These are phyloP conservation scores for Alentia gelatinosa DNA, from an alignment of 2,888 invertebrate genomes.

Conservation along the genomic window DNA sequence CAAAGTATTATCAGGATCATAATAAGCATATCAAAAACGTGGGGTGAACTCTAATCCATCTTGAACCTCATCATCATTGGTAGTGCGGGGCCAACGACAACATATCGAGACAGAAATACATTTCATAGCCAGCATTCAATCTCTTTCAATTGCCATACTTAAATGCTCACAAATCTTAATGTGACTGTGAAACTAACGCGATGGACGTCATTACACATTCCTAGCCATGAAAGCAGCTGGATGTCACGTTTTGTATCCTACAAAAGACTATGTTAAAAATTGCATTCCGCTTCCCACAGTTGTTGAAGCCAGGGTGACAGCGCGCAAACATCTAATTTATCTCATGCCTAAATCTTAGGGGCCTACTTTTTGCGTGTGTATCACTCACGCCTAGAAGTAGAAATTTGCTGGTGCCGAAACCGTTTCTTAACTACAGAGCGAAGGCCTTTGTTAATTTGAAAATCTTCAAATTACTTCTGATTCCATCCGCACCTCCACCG, in stretches of 20 bases:
- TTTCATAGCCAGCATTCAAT: neutral
- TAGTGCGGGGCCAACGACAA: too few species aligned
- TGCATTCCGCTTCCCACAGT: neutral
- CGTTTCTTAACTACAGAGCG: constrained; percentile 10
- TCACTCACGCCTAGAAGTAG: neutral
- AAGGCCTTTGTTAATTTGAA: neutral
- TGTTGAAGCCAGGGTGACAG: neutral
- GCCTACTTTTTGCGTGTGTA: neutral
- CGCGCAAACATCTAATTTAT: neutral
- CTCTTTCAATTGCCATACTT: neutral
- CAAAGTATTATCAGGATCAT: too few species aligned
- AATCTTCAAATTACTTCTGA: constrained; percentile 3
- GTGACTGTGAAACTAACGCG: neutral
- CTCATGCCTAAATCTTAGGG: neutral
- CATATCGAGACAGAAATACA: neutral
- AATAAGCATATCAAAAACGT: too few species aligned
- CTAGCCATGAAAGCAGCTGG: neutral
- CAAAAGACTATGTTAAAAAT: neutral
- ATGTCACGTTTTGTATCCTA: constrained; percentile 4
- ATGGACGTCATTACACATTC: neutral
- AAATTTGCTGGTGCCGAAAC: neutral
- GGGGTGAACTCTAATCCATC: too few species aligned
- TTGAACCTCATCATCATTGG: too few species aligned
- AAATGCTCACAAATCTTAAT: constrained; percentile 5
- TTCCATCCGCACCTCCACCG: neutral